Conservation (phyloP, 2,797 vertebrate genomes). For the Apogon hyalosoma region DNA sequence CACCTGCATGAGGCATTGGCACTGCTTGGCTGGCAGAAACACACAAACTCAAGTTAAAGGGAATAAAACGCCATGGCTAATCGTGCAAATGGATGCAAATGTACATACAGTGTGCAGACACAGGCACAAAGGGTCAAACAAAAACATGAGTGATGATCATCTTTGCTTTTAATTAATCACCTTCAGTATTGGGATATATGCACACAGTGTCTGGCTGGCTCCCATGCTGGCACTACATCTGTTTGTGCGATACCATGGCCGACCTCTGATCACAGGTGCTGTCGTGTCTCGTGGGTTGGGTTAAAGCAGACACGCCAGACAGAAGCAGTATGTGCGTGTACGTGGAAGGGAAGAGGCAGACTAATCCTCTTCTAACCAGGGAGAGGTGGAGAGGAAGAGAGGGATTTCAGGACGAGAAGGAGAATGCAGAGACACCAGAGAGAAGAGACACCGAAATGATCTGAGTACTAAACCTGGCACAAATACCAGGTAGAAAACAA, state of each 20-base stretch:
- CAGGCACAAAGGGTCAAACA: constrained; percentile 9
- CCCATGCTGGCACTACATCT: constrained; percentile 72
- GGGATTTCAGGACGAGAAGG: constrained; percentile 3
- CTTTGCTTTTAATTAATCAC: constrained; percentile 32
- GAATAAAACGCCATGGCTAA: background rate
- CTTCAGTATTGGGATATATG: constrained; percentile 15
- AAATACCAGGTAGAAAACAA: constrained; percentile 40
- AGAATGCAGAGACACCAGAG: background rate
- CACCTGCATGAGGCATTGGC: constrained; percentile 51
- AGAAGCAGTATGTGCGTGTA: background rate
- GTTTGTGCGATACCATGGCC: constrained; percentile 54
- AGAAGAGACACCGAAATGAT: constrained; percentile 40
- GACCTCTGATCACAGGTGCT: constrained; percentile 74
- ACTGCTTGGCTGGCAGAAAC: constrained; percentile 14
- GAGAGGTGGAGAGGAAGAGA: constrained; percentile 1
- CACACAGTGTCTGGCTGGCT: constrained; percentile 35
- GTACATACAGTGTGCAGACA: constrained; percentile 10
- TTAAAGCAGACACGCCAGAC: constrained; percentile 62
- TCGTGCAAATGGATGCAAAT: constrained; percentile 18
- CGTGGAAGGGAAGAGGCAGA: background rate
- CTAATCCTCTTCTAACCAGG: background rate
- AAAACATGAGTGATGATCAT: constrained; percentile 18
- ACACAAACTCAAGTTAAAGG: background rate
- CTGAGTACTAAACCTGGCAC: constrained; percentile 35
- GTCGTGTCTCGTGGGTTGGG: constrained; percentile 58